Base-by-base conservation (phyloP, 2,888 invertebrate species). In the Amblyteles armatorius region DNA sequence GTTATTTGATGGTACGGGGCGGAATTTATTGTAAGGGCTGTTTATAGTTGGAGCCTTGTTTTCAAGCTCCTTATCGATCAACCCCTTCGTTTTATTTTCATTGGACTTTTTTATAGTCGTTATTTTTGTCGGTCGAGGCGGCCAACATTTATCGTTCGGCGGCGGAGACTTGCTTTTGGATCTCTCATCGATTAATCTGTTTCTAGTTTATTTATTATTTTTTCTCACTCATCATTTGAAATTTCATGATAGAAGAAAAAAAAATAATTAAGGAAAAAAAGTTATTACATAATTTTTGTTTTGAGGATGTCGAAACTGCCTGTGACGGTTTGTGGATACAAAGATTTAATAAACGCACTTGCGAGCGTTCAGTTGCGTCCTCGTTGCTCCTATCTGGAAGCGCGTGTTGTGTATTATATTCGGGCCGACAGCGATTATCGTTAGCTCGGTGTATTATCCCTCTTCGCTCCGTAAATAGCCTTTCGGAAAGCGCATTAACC, bases 401-500 rank as follows among this genome's bases (percentile, higher is more conserved):
- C 69, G 60, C 69, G 33, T 29, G 40, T 63, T 48, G 36, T 29
- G 69, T 52, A 81, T 81, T 81, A 69, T 63, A 71, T 52, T 52
- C 63, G 65, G 29, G 63, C 69, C 76, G 52, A 71, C 63, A 76
- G 71, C 76, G 81, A 82, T 82, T 82, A 82, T 52, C 69, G 63
- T 63, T 76, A 33, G 74, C 69, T 52, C 71, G 60, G 40, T 69
- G 50, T 72, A 44, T 63, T 19, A 60, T 16, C 76, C 40, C 55
- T 78, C 29, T 60, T 19, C 52, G 77, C 69, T 67, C 68, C 29
- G 60, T 60, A 85, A 84, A 85, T 83, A 85, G 83, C 79, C 80
- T 83, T 83, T 85, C 74, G 83, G 67, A 84, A 83, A 86, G 82
- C 85, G 86, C 78, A 83, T 86, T 82, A 80, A 68, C 79, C 77